phyloP scores from a whole-genome alignment of 1,140 invertebrate genomes.

The Dryas iulia region DNA sequence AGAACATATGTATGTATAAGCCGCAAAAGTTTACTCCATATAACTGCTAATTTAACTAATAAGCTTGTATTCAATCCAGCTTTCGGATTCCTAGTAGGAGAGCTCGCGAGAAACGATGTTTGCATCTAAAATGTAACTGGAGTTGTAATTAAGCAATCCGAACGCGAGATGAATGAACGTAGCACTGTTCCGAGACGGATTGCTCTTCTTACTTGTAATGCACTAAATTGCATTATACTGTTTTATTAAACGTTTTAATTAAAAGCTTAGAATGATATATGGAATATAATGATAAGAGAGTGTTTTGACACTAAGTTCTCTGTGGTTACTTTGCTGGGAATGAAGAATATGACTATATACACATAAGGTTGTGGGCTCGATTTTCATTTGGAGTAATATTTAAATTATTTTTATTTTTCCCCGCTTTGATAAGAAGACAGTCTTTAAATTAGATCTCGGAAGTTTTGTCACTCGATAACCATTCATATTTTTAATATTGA shows the following conservation, averaged over 20 bases:
- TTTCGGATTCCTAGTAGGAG: constrained; percentile 30
- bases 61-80: constrained; percentile 31
- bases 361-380: no score
- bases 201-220: constrained; percentile 12
- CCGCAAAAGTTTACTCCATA: neutral
- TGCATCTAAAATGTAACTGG: constrained; percentile 49
- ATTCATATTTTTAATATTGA: no score
- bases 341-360: no score
- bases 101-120: constrained; percentile 38
- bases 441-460: no score
- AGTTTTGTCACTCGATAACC: no score
- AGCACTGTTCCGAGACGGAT: constrained; percentile 22
- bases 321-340: no score
- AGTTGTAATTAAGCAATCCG: constrained; percentile 47
- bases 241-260: constrained; percentile 2
- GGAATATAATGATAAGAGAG: no score
- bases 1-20: neutral
- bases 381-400: no score
- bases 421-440: no score
- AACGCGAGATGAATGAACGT: constrained; percentile 41
- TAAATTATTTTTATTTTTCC: no score
- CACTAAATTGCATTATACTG: constrained; percentile 3
- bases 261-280: neutral
- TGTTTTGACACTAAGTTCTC: no score
- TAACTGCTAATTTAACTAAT: constrained; percentile 25